phyloP scores from a whole-genome alignment of 1,140 invertebrate genomes.

The Spodoptera litura region DNA sequence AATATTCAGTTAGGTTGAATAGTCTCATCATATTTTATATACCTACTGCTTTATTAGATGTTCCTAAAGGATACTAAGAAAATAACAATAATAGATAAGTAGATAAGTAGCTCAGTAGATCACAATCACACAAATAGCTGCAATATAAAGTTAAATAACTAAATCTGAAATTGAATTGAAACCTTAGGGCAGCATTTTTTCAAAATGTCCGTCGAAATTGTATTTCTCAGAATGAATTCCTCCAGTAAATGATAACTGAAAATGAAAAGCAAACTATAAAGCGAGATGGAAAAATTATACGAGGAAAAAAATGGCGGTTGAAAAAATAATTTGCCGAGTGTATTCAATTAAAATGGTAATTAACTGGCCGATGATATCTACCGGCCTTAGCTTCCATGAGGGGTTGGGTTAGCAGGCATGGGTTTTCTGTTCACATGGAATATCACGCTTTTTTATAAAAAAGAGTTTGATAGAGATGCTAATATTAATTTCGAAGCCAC shows the following conservation, averaged over 20 bases:
- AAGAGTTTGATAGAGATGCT: too few species aligned
- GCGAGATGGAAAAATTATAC: slow-evolving; percentile 14
- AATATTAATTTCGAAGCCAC: too few species aligned
- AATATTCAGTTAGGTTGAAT: too few species aligned
- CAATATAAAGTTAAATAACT: too few species aligned
- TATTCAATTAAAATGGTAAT: slow-evolving; percentile 54
- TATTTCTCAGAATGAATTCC: slow-evolving; percentile 25
- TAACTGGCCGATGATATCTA: slow-evolving; percentile 44
- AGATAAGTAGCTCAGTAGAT: too few species aligned
- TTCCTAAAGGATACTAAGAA: too few species aligned
- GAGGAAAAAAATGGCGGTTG: slow-evolving; percentile 28
- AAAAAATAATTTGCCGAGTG: slow-evolving; percentile 42
- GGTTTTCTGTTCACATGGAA: neutral
- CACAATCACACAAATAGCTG: too few species aligned
- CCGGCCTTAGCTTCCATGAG: slow-evolving; percentile 18
- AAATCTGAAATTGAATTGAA: too few species aligned
- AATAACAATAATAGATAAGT: too few species aligned
- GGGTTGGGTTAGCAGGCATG: neutral
- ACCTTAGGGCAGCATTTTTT: neutral
- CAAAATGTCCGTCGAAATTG: slow-evolving; percentile 6
- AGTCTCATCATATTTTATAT: too few species aligned
- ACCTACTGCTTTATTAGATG: too few species aligned
- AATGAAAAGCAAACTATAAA: slow-evolving; percentile 41
- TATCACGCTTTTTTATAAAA: neutral
- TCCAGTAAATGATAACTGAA: slow-evolving; percentile 20